Percentiles rank a stretch among this genome's conserved stretches.
These are phyloP conservation scores for Drosophila ohnishii DNA, from an alignment of 1,140 invertebrate genomes.

Conservation along the genomic window DNA sequence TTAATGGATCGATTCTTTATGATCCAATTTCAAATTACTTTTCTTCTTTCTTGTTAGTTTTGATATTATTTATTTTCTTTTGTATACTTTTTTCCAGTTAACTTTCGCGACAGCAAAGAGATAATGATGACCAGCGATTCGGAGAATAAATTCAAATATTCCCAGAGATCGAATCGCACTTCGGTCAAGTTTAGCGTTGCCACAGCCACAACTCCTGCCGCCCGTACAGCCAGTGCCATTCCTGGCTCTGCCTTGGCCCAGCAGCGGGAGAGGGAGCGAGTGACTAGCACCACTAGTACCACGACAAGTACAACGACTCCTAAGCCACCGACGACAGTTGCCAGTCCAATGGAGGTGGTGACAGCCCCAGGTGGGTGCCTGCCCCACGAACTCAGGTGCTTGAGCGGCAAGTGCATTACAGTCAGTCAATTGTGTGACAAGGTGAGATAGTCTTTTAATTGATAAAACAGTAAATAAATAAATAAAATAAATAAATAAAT, in stretches of 20 bases:
- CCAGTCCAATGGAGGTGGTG: constrained; percentile 7
- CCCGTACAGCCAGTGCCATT: constrained; percentile 65
- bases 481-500: too few relatives aligned
- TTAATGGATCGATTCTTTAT: too few relatives aligned
- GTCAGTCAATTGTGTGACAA: constrained; percentile 86
- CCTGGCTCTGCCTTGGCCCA: constrained; percentile 59
- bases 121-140: constrained; percentile 84
- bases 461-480: too few relatives aligned
- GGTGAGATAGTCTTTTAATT: constrained; percentile 38
- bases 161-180: constrained; percentile 65
- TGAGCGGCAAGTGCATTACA: constrained; percentile 86
- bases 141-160: constrained; percentile 83
- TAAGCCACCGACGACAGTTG: constrained; percentile 13
- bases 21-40: too few relatives aligned
- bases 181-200: constrained; percentile 49
- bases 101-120: constrained; percentile 83
- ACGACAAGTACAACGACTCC: constrained; percentile 1
- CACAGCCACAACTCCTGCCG: constrained; percentile 54
- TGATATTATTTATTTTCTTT: too few relatives aligned
- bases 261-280: constrained; percentile 51
- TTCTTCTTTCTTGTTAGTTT: neutral
- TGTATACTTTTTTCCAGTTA: constrained; percentile 63
- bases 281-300: constrained; percentile 31
- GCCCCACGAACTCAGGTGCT: constrained; percentile 85
- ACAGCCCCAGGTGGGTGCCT: constrained; percentile 81